These are phyloP conservation scores for Kryphioiulus occultus DNA, from an alignment of 2,888 invertebrate species.

Conservation along the genomic window DNA sequence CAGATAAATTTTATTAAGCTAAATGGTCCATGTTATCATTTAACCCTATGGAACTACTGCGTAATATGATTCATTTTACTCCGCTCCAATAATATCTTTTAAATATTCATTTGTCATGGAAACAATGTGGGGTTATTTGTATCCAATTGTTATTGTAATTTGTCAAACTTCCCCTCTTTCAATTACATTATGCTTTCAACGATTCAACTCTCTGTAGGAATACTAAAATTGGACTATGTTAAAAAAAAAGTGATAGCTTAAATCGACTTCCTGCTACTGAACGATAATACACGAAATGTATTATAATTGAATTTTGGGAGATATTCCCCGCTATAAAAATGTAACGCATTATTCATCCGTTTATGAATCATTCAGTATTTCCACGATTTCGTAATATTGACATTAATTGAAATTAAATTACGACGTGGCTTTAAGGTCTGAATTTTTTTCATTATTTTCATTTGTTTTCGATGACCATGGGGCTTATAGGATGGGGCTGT, in stretches of 20 bases:
- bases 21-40: background rate
- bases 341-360: background rate
- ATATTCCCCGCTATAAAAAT: background rate
- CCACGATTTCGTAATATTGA: background rate
- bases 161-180: background rate
- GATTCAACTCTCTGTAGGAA: background rate
- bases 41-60: no score
- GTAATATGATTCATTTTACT: background rate
- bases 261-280: background rate
- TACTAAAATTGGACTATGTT: background rate
- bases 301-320: background rate
- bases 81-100: background rate
- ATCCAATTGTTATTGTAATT: slow-evolving; percentile 13
- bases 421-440: background rate
- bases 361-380: background rate
- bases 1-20: background rate
- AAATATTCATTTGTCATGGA: background rate
- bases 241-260: background rate
- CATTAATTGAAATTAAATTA: slow-evolving; percentile 14
- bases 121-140: background rate
- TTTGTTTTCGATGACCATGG: background rate
- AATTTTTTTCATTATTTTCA: background rate
- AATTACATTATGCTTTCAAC: background rate
- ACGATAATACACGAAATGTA: background rate
- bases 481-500: background rate